Conservation (phyloP, 2,888 invertebrate species). For the Sturmia bella region DNA sequence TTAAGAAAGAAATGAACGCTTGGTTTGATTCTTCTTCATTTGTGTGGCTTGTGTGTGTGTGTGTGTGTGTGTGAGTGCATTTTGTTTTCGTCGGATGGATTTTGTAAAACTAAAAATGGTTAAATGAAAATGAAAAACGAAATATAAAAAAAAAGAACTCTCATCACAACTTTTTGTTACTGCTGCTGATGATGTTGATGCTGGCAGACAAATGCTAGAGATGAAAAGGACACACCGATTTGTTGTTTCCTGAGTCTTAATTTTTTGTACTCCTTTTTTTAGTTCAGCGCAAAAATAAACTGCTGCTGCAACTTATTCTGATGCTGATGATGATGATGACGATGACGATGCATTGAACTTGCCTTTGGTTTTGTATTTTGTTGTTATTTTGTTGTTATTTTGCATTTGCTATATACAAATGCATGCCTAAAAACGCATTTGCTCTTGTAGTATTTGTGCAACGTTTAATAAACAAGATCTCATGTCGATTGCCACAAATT, state of each 20-base stretch:
- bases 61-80: not conserved
- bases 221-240: slow-evolving; percentile 70
- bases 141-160: slow-evolving; percentile 64
- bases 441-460: slow-evolving; percentile 76
- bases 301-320: slow-evolving; percentile 32
- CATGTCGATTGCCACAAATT: slow-evolving; percentile 81
- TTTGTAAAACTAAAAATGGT: slow-evolving; percentile 66
- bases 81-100: slow-evolving; percentile 45
- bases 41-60: not conserved
- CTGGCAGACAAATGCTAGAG: slow-evolving; percentile 70
- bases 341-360: slow-evolving; percentile 54
- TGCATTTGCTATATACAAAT: slow-evolving; percentile 63
- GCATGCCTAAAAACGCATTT: slow-evolving; percentile 71
- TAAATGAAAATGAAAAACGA: slow-evolving; percentile 54
- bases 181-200: slow-evolving; percentile 67
- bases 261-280: slow-evolving; percentile 25
- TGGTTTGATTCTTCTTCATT: slow-evolving; percentile 24
- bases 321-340: slow-evolving; percentile 20
- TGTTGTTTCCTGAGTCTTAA: slow-evolving; percentile 50
- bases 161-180: slow-evolving; percentile 49
- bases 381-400: slow-evolving; percentile 19
- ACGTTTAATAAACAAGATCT: slow-evolving; percentile 81
- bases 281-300: slow-evolving; percentile 9
- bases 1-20: slow-evolving; percentile 35
- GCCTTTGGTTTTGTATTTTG: slow-evolving; percentile 11